Evolutionary conservation across 1,140 invertebrate species (phyloP).

Genomic region (Yoshiicerus persimilis): DNA sequence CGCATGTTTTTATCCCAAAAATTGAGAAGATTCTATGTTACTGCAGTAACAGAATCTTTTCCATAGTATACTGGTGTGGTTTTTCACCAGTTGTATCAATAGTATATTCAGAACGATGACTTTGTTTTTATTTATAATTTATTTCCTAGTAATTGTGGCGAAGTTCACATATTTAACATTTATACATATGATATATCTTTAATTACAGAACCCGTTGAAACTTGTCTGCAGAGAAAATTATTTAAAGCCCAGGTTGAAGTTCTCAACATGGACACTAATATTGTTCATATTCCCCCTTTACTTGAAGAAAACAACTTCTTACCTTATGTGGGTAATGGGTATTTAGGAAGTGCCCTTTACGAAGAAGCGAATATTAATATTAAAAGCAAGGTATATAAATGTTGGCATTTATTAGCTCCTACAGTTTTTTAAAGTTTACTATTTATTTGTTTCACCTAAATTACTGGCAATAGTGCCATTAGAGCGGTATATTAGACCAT

Average conservation of each 20-base stretch:
- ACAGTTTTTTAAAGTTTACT: too few relatives aligned
- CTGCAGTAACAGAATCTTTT: neutral
- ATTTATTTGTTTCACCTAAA: too few relatives aligned
- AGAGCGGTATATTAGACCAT: too few relatives aligned
- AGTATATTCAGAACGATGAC: too few relatives aligned
- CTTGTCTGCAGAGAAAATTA: slow-evolving; percentile 67
- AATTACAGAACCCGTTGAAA: slow-evolving; percentile 61
- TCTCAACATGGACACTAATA: slow-evolving; percentile 67
- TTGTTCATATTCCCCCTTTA: slow-evolving; percentile 62
- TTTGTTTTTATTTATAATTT: too few relatives aligned
- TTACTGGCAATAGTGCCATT: too few relatives aligned
- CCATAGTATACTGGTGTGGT: too few relatives aligned
- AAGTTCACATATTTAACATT: too few relatives aligned
- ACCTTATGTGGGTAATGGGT: slow-evolving; percentile 78
- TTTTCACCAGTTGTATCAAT: slow-evolving; percentile 18
- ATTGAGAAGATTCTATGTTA: neutral
- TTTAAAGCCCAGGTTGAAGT: slow-evolving; percentile 62
- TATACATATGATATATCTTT: neutral
- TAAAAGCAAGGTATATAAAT: slow-evolving; percentile 53
- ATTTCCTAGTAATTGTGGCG: too few relatives aligned
- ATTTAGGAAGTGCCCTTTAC: slow-evolving; percentile 67
- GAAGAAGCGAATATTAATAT: slow-evolving; percentile 68
- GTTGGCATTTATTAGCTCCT: neutral
- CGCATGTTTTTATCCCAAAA: too few relatives aligned
- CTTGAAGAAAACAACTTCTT: slow-evolving; percentile 64